Evolutionary conservation across 2,888 invertebrate species (phyloP).

Genomic region (Drosophila anomalipes): DNA sequence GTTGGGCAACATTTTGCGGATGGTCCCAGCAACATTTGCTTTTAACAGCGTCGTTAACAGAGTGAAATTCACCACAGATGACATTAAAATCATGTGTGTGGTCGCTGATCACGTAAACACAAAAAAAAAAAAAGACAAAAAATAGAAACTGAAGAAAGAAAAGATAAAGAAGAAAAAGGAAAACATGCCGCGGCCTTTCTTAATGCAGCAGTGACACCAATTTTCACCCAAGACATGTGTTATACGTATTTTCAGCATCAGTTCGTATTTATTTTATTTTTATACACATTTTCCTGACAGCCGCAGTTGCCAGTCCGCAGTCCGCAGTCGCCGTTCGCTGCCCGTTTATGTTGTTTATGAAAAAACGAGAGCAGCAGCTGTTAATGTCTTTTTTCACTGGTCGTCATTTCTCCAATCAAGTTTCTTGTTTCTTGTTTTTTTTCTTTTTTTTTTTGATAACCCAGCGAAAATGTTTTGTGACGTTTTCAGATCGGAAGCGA

Average conservation of each 20-base stretch:
- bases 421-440: conserved; percentile 23
- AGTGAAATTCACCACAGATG: conserved; percentile 47
- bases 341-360: conserved; percentile 38
- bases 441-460: conserved; percentile 15
- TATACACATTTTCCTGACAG: conserved; percentile 64
- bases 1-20: conserved; percentile 17
- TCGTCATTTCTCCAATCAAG: conserved; percentile 9
- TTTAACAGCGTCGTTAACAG: conserved; percentile 30
- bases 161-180: conserved; percentile 13
- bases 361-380: conserved; percentile 73
- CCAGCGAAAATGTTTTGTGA: conserved; percentile 26
- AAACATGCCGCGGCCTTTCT: conserved; percentile 63
- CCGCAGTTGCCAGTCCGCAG: conserved; percentile 24
- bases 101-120: conserved; percentile 65
- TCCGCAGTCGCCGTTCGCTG: conserved; percentile 22
- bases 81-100: conserved; percentile 18
- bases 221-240: conserved; percentile 57
- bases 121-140: conserved; percentile 1
- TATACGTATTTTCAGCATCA: conserved; percentile 37
- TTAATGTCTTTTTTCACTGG: conserved; percentile 36
- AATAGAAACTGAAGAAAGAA: conserved; percentile 10
- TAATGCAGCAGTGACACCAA: conserved; percentile 75
- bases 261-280: conserved; percentile 68
- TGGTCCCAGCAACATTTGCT: conserved; percentile 1
- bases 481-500: conserved; percentile 32